Conservation (phyloP, 2,888 invertebrate species). For the Thera britannica region DNA sequence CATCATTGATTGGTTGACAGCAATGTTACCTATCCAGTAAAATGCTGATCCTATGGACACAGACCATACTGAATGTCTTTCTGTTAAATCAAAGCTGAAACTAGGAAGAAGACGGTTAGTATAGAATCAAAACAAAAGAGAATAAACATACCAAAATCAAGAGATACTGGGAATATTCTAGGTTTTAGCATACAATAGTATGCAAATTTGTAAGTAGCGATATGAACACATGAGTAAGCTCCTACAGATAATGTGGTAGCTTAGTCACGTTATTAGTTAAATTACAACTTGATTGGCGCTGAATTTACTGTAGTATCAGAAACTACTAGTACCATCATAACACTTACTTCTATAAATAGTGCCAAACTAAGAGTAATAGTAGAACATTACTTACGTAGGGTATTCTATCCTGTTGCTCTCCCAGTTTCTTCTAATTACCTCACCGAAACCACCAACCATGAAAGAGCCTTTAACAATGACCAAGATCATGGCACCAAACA, state of each 20-base stretch:
- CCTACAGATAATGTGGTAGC: too few relatives aligned
- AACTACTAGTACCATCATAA: too few relatives aligned
- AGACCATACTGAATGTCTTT: constrained; percentile 90
- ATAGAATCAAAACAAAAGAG: too few relatives aligned
- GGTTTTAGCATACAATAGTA: too few relatives aligned
- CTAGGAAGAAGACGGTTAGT: constrained; percentile 62
- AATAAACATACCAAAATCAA: too few relatives aligned
- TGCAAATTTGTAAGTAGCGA: too few relatives aligned
- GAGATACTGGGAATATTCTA: too few relatives aligned
- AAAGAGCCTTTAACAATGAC: constrained; percentile 87
- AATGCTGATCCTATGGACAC: constrained; percentile 89
- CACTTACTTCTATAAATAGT: too few relatives aligned
- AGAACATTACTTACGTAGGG: constrained; percentile 73
- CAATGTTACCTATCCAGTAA: constrained; percentile 89
- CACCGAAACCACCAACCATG: constrained; percentile 86
- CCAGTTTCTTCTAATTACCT: constrained; percentile 84
- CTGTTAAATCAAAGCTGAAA: constrained; percentile 87
- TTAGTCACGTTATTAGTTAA: too few relatives aligned
- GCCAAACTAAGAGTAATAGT: not conserved
- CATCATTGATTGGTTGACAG: constrained; percentile 92
- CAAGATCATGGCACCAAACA: constrained; percentile 88
- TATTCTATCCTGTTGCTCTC: constrained; percentile 86
- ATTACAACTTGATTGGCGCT: too few relatives aligned
- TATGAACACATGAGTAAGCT: too few relatives aligned
- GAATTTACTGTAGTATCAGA: too few relatives aligned